Evolutionary conservation across 2,797 vertebrate genomes (phyloP).

Genomic region (Sebastes reedi): DNA sequence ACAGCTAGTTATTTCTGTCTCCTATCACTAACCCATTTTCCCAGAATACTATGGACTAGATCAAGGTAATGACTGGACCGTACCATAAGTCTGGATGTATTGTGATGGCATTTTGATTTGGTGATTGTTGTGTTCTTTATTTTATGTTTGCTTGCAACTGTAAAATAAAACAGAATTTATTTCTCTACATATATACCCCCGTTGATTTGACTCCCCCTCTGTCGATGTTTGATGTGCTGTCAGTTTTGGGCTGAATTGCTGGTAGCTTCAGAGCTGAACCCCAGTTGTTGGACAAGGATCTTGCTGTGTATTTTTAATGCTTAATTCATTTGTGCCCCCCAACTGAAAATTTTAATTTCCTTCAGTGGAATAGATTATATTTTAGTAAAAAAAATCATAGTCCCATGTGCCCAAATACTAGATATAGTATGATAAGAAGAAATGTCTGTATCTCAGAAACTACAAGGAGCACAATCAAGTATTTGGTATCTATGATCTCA

Average conservation of each 20-base stretch:
- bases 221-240: slow-evolving; percentile 56
- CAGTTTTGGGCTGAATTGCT: slow-evolving; percentile 31
- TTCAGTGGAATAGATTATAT: too few species aligned
- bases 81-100: slow-evolving; percentile 52
- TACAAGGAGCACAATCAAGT: not conserved
- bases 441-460: not conserved
- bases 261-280: slow-evolving; percentile 13
- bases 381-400: fast-evolving
- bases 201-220: slow-evolving; percentile 42
- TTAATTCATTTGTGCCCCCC: not conserved
- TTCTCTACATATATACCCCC: slow-evolving; percentile 23
- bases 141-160: slow-evolving; percentile 74
- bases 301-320: slow-evolving; percentile 15
- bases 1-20: slow-evolving; percentile 80
- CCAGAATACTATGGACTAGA: slow-evolving; percentile 99
- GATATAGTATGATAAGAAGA: not conserved
- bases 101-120: slow-evolving; percentile 73
- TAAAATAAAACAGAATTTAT: slow-evolving; percentile 41
- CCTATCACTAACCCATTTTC: slow-evolving; percentile 71
- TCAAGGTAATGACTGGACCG: slow-evolving; percentile 93
- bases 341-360: too few species aligned
- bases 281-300: not conserved
- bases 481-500: not conserved
- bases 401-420: not conserved
- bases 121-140: slow-evolving; percentile 70